Evolutionary conservation across 92 coral and sea anemone genomes (phyloP).

Genomic region (Palythoa grandis): DNA sequence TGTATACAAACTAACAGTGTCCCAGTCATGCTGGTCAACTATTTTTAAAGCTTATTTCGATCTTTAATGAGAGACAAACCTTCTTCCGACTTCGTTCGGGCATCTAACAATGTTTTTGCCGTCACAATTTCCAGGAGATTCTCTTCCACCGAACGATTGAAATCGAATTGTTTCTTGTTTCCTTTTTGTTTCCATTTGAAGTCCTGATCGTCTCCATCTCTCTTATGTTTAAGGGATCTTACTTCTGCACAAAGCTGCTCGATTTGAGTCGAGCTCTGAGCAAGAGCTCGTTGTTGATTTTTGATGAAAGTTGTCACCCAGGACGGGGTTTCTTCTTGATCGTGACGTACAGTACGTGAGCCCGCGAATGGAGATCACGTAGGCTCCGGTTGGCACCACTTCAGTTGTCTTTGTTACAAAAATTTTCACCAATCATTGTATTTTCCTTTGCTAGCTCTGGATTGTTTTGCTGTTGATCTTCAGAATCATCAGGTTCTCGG

Average conservation of each 20-base stretch:
- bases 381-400: neutral
- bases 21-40: conserved; percentile 37
- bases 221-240: neutral
- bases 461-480: neutral
- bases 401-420: neutral
- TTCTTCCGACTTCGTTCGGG: conserved; percentile 8
- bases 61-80: conserved; percentile 36
- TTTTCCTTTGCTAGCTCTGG: neutral
- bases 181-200: conserved; percentile 34
- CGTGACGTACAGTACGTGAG: neutral
- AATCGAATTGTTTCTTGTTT: conserved; percentile 35
- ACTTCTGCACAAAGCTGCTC: neutral
- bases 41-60: conserved; percentile 36
- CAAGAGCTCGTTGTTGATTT: neutral
- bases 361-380: neutral
- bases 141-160: conserved; percentile 4
- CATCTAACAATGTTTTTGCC: conserved; percentile 11
- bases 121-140: conserved; percentile 1
- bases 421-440: neutral
- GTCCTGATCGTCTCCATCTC: neutral
- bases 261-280: neutral
- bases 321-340: neutral
- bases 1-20: conserved; percentile 24
- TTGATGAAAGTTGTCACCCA: neutral
- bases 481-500: neutral